A percentile compares a stretch with the other conserved stretches of the same genome.
Conservation (phyloP, 2,797 vertebrate genomes). For the Mus minutoides region DNA sequence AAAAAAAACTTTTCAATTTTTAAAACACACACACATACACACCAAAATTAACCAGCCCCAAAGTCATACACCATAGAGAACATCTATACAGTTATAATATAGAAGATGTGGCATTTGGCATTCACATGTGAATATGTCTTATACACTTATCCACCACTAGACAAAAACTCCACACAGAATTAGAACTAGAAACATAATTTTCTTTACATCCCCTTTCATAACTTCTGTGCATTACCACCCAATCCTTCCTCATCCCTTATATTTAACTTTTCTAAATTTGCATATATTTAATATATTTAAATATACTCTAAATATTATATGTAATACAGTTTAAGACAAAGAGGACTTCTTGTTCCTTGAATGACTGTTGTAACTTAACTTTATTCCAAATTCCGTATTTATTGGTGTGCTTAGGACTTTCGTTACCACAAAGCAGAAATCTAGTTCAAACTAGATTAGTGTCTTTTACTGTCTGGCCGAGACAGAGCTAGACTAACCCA, state of each 20-base stretch:
- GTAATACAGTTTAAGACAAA: not conserved
- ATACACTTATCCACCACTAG: not conserved
- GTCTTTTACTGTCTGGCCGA: not conserved
- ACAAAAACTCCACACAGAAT: not conserved
- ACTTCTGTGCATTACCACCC: too few relatives aligned
- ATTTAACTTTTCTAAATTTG: not conserved
- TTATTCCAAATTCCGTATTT: not conserved
- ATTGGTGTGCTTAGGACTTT: not conserved
- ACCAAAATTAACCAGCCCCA: too few relatives aligned
- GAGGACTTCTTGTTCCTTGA: not conserved
- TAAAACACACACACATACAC: too few relatives aligned
- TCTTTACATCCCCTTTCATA: not conserved
- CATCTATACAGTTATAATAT: too few relatives aligned
- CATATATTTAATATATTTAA: not conserved
- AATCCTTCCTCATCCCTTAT: not conserved
- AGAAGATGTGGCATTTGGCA: too few relatives aligned
- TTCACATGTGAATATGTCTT: not conserved
- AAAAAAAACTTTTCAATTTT: not conserved
- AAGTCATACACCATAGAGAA: not conserved
- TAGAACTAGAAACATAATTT: not conserved
- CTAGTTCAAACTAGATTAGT: conserved; percentile 10
- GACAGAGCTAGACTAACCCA: not conserved
- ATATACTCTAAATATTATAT: not conserved
- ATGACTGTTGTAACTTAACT: not conserved
- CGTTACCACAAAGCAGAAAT: conserved; percentile 7